phyloP scores from a whole-genome alignment of 2,888 invertebrate genomes.

The Ormyrus thymus region DNA sequence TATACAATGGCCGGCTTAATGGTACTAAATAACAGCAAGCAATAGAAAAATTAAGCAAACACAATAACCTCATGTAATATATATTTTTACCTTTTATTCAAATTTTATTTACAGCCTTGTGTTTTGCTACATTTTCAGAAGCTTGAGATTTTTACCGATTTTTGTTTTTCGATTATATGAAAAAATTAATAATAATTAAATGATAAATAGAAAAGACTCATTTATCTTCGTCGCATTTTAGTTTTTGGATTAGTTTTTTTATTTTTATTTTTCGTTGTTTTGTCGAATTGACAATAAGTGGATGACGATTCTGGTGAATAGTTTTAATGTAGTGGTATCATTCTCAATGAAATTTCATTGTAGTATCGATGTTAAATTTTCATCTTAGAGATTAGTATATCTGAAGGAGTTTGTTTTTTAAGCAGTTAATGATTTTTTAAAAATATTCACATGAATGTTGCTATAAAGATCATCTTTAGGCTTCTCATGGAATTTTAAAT shows the following conservation, averaged over 20 bases:
- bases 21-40: no score
- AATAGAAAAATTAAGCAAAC: not conserved
- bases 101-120: slow-evolving; percentile 22
- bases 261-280: slow-evolving; percentile 43
- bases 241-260: slow-evolving; percentile 44
- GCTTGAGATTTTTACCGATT: not conserved
- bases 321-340: slow-evolving; percentile 18
- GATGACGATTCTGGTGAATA: slow-evolving; percentile 56
- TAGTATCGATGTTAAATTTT: not conserved
- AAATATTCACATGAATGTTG: not conserved
- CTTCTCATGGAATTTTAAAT: slow-evolving; percentile 10
- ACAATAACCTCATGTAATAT: not conserved
- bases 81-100: slow-evolving; percentile 5
- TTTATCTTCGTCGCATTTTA: slow-evolving; percentile 43
- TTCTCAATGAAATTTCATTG: not conserved
- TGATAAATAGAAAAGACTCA: slow-evolving; percentile 29
- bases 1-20: no score
- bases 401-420: not conserved
- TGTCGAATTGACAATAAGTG: slow-evolving; percentile 38
- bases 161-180: not conserved
- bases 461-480: slow-evolving; percentile 4
- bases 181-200: not conserved
- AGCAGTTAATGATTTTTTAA: not conserved
- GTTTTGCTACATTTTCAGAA: slow-evolving; percentile 4
- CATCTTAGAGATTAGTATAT: slow-evolving; percentile 2